These are phyloP conservation scores for Zonitis immaculata DNA, from an alignment of 2,888 invertebrate species.

Conservation along the genomic window DNA sequence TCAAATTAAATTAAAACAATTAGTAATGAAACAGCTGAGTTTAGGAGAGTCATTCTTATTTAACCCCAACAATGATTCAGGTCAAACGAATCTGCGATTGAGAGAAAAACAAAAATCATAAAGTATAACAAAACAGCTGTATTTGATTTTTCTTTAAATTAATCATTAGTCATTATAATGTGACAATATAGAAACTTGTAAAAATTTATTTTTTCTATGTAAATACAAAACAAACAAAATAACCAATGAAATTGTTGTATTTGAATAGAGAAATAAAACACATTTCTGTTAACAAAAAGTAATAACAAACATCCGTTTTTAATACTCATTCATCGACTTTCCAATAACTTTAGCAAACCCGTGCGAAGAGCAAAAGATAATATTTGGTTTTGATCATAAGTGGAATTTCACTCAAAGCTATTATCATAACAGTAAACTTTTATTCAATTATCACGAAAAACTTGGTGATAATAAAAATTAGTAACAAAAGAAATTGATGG, in stretches of 20 bases:
- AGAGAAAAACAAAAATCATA: neutral
- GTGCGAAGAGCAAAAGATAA: conserved; percentile 12
- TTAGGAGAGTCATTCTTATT: neutral
- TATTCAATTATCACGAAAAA: no score
- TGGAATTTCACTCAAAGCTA: neutral
- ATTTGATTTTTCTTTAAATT: neutral
- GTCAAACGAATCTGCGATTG: neutral
- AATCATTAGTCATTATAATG: neutral
- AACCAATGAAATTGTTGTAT: no score
- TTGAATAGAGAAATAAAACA: no score
- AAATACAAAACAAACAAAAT: no score
- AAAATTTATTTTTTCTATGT: no score
- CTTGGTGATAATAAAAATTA: no score
- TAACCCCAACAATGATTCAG: neutral
- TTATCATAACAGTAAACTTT: neutral
- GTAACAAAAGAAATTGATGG: no score
- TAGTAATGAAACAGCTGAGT: neutral
- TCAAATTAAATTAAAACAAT: neutral
- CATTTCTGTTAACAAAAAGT: conserved; percentile 4
- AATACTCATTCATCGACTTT: conserved; percentile 6
- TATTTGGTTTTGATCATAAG: conserved; percentile 10
- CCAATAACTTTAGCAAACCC: conserved; percentile 10
- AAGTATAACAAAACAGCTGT: neutral
- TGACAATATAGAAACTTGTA: no score
- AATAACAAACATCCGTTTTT: conserved; percentile 7